Evolutionary conservation across 2,113 vertebrate genomes (phyloP).

Genomic region (Sylvia atricapilla): DNA sequence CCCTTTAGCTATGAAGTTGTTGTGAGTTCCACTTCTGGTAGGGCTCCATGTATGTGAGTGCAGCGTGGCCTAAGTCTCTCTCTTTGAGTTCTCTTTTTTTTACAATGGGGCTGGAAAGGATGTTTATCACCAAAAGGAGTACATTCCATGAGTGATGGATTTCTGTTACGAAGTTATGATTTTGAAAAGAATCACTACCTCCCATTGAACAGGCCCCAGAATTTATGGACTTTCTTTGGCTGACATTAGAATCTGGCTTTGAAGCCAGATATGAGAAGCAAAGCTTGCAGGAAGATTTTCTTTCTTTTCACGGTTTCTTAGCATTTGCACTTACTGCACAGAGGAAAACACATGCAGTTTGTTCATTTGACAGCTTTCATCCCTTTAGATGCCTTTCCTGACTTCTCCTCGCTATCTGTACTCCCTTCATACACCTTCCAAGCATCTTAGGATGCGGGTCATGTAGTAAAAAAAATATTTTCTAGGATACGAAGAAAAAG

Average conservation of each 20-base stretch:
- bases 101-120: neutral
- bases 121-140: conserved; percentile 13
- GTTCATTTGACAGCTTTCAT: conserved; percentile 16
- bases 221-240: conserved; percentile 65
- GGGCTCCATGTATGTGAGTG: neutral
- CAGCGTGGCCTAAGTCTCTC: neutral
- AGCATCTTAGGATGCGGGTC: neutral
- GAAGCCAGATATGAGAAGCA: conserved; percentile 25
- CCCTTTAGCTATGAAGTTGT: neutral
- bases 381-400: conserved; percentile 11
- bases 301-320: conserved; percentile 13
- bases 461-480: neutral
- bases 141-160: conserved; percentile 12
- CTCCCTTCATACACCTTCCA: conserved; percentile 7
- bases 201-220: conserved; percentile 20
- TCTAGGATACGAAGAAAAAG: neutral
- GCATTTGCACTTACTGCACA: neutral
- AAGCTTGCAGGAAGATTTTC: conserved; percentile 2
- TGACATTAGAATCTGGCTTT: neutral
- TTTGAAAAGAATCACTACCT: conserved; percentile 43
- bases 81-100: neutral
- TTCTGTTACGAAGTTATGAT: conserved; percentile 9
- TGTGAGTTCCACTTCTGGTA: neutral
- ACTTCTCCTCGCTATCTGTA: neutral
- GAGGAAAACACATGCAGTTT: neutral